Evolutionary conservation across 2,888 invertebrate species (phyloP).

Genomic region (Lasioglossum leucozonium): DNA sequence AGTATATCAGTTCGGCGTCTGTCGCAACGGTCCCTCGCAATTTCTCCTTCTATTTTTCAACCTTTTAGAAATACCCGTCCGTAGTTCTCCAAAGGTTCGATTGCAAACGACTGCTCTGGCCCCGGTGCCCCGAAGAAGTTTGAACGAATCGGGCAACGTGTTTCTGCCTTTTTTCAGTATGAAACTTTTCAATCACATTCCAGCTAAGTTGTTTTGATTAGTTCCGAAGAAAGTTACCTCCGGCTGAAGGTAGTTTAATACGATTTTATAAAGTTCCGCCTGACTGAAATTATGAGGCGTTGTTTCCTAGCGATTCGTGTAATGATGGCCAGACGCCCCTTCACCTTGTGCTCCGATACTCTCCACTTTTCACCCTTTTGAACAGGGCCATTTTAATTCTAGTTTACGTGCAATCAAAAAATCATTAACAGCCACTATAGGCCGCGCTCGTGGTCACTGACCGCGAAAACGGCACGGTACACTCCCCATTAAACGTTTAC

Average conservation of each 20-base stretch:
- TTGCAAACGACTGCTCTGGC: background rate
- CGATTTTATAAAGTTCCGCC: background rate
- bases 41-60: background rate
- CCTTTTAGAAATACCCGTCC: background rate
- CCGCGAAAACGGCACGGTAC: background rate
- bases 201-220: constrained; percentile 15
- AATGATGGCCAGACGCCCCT: background rate
- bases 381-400: background rate
- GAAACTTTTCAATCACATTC: constrained; percentile 11
- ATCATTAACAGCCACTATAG: background rate
- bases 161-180: background rate
- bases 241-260: background rate
- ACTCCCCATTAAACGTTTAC: background rate
- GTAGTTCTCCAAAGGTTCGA: background rate
- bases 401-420: background rate
- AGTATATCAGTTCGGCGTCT: background rate
- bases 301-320: background rate
- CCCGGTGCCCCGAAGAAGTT: background rate
- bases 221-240: constrained; percentile 15
- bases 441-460: background rate
- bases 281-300: background rate
- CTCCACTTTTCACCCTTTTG: background rate
- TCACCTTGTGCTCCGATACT: background rate
- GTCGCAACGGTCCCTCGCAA: background rate
- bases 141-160: background rate